These are phyloP conservation scores for Callaeas wilsoni DNA, from an alignment of 2,113 vertebrate genomes.

Conservation along the genomic window DNA sequence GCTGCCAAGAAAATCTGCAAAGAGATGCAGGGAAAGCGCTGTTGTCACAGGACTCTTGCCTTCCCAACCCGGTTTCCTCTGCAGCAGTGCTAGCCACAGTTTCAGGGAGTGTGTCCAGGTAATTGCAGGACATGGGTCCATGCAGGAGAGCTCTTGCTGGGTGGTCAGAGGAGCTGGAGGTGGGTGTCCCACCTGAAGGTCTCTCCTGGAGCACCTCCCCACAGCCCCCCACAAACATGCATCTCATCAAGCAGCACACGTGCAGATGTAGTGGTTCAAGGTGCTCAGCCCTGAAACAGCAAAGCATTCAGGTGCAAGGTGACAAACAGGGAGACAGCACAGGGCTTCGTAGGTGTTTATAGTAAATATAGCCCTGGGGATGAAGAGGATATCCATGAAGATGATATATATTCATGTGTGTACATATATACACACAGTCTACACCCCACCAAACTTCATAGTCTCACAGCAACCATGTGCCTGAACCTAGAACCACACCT, in stretches of 20 bases:
- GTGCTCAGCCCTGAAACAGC: neutral
- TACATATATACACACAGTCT: neutral
- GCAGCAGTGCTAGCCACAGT: neutral
- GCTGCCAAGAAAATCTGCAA: neutral
- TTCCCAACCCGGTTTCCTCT: neutral
- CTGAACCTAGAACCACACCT: neutral
- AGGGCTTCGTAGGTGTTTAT: neutral
- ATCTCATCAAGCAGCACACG: accelerated
- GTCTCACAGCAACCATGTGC: neutral
- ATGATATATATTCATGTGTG: accelerated
- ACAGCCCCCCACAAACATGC: neutral
- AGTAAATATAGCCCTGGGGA: neutral
- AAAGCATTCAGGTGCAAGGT: neutral
- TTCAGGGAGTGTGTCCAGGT: neutral
- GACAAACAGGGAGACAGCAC: neutral
- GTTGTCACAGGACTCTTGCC: neutral
- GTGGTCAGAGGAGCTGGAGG: neutral
- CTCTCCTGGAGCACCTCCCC: neutral
- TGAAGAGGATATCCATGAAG: neutral
- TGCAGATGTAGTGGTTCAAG: neutral
- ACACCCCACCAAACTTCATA: neutral
- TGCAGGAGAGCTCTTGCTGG: neutral
- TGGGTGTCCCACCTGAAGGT: neutral
- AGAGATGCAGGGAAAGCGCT: neutral
- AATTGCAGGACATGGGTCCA: neutral